These are phyloP conservation scores for Arothron firmamentum DNA, from an alignment of 2,113 vertebrate genomes.

Conservation along the genomic window DNA sequence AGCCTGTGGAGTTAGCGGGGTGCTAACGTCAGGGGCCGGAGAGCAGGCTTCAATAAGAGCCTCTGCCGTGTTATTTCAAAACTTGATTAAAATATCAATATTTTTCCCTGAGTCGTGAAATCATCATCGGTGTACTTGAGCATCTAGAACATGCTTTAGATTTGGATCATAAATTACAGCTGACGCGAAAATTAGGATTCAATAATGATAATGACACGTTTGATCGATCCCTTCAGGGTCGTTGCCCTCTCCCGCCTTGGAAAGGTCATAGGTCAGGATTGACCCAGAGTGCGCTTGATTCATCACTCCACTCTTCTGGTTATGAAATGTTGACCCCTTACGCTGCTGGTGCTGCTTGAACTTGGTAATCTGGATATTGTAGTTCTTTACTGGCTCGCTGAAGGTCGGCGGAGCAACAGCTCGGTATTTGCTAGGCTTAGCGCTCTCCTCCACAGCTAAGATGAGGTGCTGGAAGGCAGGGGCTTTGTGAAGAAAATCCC, in stretches of 20 bases:
- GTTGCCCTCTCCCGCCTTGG: neutral
- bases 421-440: constrained; percentile 65
- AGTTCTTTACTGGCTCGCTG: constrained; percentile 9
- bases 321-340: neutral
- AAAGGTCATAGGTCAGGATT: constrained; percentile 17
- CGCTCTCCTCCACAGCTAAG: constrained; percentile 51
- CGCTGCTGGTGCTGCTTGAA: constrained; percentile 10
- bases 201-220: constrained; percentile 11
- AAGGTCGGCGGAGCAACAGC: constrained; percentile 39
- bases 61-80: constrained; percentile 16
- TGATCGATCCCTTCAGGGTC: neutral
- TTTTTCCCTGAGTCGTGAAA: no score
- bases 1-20: constrained; percentile 55
- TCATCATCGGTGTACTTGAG: no score
- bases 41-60: no score
- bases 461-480: constrained; percentile 62
- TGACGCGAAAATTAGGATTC: constrained; percentile 11
- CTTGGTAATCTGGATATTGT: constrained; percentile 18
- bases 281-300: neutral
- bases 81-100: no score
- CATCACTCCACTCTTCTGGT: neutral
- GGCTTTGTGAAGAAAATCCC: constrained; percentile 21
- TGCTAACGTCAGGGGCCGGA: constrained; percentile 63
- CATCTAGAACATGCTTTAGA: neutral
- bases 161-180: neutral